A percentile compares a stretch with the other conserved stretches of the same genome.
phyloP scores from a whole-genome alignment of 2,113 vertebrate genomes.

The Albula goreensis region DNA sequence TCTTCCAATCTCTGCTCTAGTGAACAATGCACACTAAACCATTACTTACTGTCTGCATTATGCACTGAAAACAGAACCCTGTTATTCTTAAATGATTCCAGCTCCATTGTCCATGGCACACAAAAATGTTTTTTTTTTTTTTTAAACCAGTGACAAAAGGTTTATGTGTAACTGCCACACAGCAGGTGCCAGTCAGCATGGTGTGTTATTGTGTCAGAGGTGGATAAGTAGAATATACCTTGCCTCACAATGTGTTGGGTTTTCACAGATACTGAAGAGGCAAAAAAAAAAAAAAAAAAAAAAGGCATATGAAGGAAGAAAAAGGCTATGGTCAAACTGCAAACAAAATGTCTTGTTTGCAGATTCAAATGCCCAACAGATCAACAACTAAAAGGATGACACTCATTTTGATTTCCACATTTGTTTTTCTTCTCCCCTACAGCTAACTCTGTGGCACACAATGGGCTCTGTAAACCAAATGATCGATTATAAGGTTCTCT shows the following conservation, averaged over 20 bases:
- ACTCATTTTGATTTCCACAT: neutral
- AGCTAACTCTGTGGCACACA: neutral
- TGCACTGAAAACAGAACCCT: neutral
- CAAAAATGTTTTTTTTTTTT: neutral
- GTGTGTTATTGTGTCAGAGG: neutral
- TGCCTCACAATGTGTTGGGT: neutral
- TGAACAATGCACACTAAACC: neutral
- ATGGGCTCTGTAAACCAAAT: neutral
- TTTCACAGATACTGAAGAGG: neutral
- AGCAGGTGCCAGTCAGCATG: constrained; percentile 1
- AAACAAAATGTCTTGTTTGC: neutral
- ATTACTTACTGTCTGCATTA: neutral
- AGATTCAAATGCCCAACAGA: constrained; percentile 2
- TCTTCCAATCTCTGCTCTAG: neutral
- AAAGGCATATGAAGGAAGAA: neutral
- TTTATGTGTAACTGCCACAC: neutral
- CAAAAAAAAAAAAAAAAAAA: neutral
- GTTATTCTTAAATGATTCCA: neutral
- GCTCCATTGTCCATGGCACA: neutral
- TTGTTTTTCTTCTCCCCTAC: neutral
- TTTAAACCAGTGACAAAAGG: neutral
- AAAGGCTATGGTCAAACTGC: neutral
- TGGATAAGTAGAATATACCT: neutral
- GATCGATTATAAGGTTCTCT: neutral
- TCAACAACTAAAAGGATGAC: neutral